Evolutionary conservation across 2,888 invertebrate genomes (phyloP), one percentile per base, ranked within the genome.

Genomic region (Lepidocyrtoides sp.): DNA sequence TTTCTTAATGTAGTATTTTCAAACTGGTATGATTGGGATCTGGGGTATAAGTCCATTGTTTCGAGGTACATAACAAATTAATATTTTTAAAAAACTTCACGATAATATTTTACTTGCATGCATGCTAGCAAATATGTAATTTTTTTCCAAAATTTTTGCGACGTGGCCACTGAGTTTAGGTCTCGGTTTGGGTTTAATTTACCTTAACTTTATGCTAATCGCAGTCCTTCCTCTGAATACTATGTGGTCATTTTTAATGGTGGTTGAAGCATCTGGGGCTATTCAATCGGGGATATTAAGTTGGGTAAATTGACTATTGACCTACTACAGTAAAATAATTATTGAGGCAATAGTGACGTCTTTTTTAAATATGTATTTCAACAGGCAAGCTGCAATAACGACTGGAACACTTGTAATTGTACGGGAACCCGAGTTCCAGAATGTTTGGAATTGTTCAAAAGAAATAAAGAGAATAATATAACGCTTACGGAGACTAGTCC

Each of bases 331-430:
- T n/a, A n/a, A n/a, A n/a, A n/a, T n/a, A n/a, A n/a, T n/a, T n/a
- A n/a, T n/a, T n/a, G 48, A 63, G 41, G 4, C 57, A 54, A 2
- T 54, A 17, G 4, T 2, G 3, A 57, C 79, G n/a, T n/a, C n/a
- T 12, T n/a, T 69, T n/a, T 36, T 69, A 1, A 69, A 10, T 44
- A 87, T 3, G n/a, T 69, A 94, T 95, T 98, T 32, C 98, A 98
- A 0, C 98, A 98, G 98, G 95, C 97, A 84, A 96, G 97, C 94
- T 98, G 98, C 95, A 97, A 97, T 95, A 97, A 98, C 95, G 95
- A 96, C 0, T 98, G 97, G 97, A 98, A 98, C 95, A 97, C 97
- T 0, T 96, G 96, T 0, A 96, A 96, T 93, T 98, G 98, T 36
- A 23, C 0, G 0, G 57, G 29, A 0, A 82, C n/a, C 3, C 23